phyloP scores from a whole-genome alignment of 2,888 invertebrate species.

The Celastrina argiolus region DNA sequence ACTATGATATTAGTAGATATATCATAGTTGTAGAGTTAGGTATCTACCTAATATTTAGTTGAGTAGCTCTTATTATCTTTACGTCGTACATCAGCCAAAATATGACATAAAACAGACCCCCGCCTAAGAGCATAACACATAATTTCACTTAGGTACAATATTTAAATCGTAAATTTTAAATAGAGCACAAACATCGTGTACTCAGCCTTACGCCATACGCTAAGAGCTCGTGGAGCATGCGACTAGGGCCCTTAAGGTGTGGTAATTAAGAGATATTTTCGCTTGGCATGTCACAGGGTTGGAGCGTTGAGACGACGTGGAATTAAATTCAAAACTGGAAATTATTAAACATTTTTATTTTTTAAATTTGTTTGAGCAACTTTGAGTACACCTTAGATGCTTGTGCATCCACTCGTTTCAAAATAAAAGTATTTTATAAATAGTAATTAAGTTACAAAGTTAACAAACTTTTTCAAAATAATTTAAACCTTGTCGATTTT shows the following conservation, averaged over 20 bases:
- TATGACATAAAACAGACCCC: neutral
- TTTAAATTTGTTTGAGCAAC: conserved; percentile 28
- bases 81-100: neutral
- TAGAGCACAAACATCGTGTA: conserved; percentile 13
- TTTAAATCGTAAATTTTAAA: conserved; percentile 18
- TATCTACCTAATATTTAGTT: neutral
- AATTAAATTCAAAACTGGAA: conserved; percentile 59
- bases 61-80: neutral
- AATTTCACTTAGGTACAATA: conserved; percentile 19
- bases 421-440: neutral
- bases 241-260: conserved; percentile 63
- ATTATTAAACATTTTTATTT: conserved; percentile 51
- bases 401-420: conserved; percentile 8
- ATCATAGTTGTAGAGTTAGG: too few species aligned
- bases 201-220: conserved; percentile 39
- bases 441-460: neutral
- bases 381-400: conserved; percentile 19
- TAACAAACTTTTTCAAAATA: too few species aligned
- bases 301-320: conserved; percentile 49
- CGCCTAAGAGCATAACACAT: neutral
- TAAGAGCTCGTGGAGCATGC: conserved; percentile 47
- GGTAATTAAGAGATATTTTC: conserved; percentile 69
- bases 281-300: conserved; percentile 62
- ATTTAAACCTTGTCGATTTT: too few species aligned
- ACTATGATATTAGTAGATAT: too few species aligned